phyloP scores from a whole-genome alignment of 2,113 vertebrate genomes.

The Cottus gobio region DNA sequence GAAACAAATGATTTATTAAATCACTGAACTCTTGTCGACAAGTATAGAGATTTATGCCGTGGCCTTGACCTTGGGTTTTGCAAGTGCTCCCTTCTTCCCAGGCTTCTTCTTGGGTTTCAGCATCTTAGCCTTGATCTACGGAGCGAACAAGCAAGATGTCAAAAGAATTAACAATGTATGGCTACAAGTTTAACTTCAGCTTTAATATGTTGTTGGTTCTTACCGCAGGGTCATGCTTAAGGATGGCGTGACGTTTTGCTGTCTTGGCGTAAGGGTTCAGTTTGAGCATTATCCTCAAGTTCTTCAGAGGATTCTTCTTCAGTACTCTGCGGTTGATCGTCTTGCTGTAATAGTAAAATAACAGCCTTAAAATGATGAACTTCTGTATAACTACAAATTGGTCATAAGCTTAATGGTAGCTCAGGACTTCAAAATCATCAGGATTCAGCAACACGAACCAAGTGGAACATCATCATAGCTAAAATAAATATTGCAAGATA shows the following conservation, averaged over 20 bases:
- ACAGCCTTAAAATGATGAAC: neutral
- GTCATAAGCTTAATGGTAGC: neutral
- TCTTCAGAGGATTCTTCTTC: slow-evolving; percentile 99
- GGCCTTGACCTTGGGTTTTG: slow-evolving; percentile 40
- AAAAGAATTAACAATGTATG: neutral
- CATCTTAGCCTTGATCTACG: slow-evolving; percentile 84
- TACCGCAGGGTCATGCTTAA: slow-evolving; percentile 89
- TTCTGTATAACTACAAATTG: neutral
- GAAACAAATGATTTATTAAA: slow-evolving; percentile 65
- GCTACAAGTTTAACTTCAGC: neutral
- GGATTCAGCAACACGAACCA: slow-evolving; percentile 85
- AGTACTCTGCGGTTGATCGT: slow-evolving; percentile 93
- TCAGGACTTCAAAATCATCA: slow-evolving; percentile 83
- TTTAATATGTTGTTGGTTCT: slow-evolving; percentile 37
- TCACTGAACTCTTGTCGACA: slow-evolving; percentile 72
- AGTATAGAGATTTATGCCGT: slow-evolving; percentile 63
- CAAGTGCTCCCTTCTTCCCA: slow-evolving; percentile 66
- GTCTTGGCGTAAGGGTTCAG: slow-evolving; percentile 97
- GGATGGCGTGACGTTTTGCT: slow-evolving; percentile 91
- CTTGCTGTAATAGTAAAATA: slow-evolving; percentile 82
- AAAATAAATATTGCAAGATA: neutral
- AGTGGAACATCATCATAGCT: slow-evolving; percentile 79
- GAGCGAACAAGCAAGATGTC: neutral
- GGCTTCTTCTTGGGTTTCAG: slow-evolving; percentile 83
- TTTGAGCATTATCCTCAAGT: slow-evolving; percentile 96